Conservation (phyloP, 2,797 vertebrate species). For the Rhabdomys pumilio region DNA sequence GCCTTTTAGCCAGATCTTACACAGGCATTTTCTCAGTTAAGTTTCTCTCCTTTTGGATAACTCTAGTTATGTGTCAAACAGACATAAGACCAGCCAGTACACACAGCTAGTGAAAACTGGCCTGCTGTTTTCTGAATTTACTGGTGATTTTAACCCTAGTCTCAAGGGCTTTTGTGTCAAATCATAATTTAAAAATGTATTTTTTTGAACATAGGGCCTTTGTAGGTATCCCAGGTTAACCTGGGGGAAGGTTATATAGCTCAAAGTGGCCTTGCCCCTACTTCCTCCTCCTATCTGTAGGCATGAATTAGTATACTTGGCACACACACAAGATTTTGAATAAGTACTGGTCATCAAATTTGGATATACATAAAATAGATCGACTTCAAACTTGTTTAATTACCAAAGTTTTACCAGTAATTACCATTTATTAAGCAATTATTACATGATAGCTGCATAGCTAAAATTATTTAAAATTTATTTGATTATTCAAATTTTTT, state of each 20-base stretch:
- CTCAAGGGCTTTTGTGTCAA: conserved; percentile 17
- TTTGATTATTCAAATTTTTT: conserved; percentile 40
- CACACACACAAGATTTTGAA: conserved; percentile 43
- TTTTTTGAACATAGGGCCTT: not conserved
- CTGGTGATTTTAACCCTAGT: conserved; percentile 48
- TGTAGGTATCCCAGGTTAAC: not conserved
- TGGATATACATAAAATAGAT: conserved; percentile 3
- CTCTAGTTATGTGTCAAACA: not conserved
- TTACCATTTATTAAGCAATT: conserved; percentile 59
- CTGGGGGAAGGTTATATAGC: not conserved
- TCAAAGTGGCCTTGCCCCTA: not conserved
- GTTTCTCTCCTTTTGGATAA: not conserved
- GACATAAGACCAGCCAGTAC: not conserved
- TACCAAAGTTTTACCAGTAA: conserved; percentile 17
- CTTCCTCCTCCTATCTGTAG: not conserved
- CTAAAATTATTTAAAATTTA: conserved; percentile 49
- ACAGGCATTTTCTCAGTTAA: not conserved
- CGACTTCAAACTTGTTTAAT: conserved; percentile 45
- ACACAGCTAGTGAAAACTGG: not conserved
- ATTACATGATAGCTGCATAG: not conserved
- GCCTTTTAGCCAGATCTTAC: not conserved
- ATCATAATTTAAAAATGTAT: not conserved
- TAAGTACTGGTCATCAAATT: conserved; percentile 22
- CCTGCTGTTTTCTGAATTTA: not conserved
- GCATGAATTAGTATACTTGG: too few species aligned